Base-by-base conservation (phyloP, 2,797 vertebrate genomes). In the Chlorospingus flavigularis region DNA sequence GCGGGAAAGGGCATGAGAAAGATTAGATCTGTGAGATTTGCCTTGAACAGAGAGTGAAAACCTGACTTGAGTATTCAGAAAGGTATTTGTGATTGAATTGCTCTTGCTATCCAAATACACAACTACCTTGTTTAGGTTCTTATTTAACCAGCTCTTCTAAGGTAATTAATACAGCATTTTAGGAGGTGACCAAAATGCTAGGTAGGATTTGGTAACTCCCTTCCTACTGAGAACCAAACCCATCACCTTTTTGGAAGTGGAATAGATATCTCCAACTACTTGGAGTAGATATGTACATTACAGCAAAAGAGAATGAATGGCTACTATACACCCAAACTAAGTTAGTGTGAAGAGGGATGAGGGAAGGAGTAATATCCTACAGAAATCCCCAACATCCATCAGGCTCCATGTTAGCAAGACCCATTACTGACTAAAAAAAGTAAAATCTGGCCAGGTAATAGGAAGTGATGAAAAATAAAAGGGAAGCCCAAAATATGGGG, bases 1-100 rank as follows among this genome's bases (percentile, higher is more conserved):
- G 82, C 60, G n/a, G 48, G 57, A 92, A 93, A 92, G 70, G 88
- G 70, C 88, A 95, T 13, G 76, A 92, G 63, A 88, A 95, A 95
- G 76, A 93, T 91, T 78, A 90, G 55, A 93, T 92, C 82, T 72
- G 28, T 24, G 51, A 90, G 76, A 83, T 81, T 82, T 86, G 37
- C 68, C 39, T 63, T 63, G 24, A 77, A 90, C 43, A 51, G 75
- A 2, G 17, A 87, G 45, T 24, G 62, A 92, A 90, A 94, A 61
- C 47, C 40, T n/a, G 65, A 94, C 67, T 8, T 16, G 37, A 71
- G 33, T 24, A 63, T 58, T 90, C 19, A 67, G 55, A 68, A 63
- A 68, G 43, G 42, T 92, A 80, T 48, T 91, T 88, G 73, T 62
- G 47, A 83, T n/a, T 25, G 40, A 94, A 94, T 77, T 90, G 62